Conservation (phyloP, 2,113 vertebrate species). For the Ondatra zibethicus region DNA sequence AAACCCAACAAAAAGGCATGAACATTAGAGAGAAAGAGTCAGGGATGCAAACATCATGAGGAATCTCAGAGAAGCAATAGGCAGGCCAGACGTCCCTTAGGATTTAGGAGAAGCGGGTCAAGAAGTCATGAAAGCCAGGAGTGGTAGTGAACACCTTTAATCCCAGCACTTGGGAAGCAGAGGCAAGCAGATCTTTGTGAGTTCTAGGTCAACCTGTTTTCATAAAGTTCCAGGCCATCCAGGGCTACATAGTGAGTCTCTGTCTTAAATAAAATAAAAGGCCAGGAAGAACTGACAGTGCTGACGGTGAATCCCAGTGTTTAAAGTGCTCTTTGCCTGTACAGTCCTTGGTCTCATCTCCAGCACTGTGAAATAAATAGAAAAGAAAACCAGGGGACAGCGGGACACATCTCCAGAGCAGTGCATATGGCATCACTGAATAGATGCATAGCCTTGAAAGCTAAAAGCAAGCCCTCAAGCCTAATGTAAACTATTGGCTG, state of each 20-base stretch:
- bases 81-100: background rate
- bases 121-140: background rate
- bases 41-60: background rate
- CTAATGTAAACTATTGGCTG: background rate
- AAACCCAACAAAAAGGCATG: background rate
- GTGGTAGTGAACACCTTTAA: background rate
- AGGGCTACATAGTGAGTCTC: background rate
- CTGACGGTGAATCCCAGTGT: background rate
- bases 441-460: background rate
- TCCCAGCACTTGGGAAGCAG: background rate
- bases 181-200: background rate
- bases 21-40: background rate
- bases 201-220: background rate
- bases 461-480: background rate
- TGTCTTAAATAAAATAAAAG: background rate
- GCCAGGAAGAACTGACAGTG: background rate
- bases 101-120: background rate
- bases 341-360: background rate
- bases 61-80: background rate
- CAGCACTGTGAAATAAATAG: background rate
- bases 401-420: background rate
- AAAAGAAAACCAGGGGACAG: background rate
- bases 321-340: background rate
- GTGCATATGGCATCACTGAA: accelerated
- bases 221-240: background rate